A percentile compares a stretch with the other conserved stretches of the same genome.
phyloP scores from a whole-genome alignment of 2,888 invertebrate genomes.

The Noctua pronuba region DNA sequence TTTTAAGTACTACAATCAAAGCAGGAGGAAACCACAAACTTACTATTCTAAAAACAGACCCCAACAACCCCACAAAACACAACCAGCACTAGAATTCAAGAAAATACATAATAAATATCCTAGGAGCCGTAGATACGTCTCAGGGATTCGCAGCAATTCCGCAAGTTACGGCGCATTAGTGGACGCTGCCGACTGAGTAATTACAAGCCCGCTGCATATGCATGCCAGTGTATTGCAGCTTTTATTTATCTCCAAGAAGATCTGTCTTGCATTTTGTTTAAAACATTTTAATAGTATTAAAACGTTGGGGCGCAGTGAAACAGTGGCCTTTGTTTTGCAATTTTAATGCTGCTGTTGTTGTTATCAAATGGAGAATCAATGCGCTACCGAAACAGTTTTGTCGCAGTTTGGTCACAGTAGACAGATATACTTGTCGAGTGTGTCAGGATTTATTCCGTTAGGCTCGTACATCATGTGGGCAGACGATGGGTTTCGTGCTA shows the following conservation, averaged over 20 bases:
- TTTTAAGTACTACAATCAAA: background rate
- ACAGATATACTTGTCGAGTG: no score
- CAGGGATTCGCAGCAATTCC: slow-evolving; percentile 43
- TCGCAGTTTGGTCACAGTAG: no score
- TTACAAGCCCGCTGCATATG: slow-evolving; percentile 63
- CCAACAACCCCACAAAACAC: background rate
- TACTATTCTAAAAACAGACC: background rate
- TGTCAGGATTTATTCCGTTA: no score
- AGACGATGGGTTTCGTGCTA: no score
- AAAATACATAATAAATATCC: slow-evolving; percentile 55
- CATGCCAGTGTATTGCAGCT: slow-evolving; percentile 46
- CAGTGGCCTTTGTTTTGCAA: background rate
- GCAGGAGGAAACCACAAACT: background rate
- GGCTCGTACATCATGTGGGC: no score
- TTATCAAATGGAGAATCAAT: background rate
- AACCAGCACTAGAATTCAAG: slow-evolving; percentile 39
- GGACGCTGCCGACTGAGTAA: slow-evolving; percentile 58
- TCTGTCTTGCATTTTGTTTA: slow-evolving; percentile 40
- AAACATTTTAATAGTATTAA: slow-evolving; percentile 29
- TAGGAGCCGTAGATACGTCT: slow-evolving; percentile 38
- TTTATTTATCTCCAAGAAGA: slow-evolving; percentile 54
- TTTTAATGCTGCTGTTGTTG: background rate
- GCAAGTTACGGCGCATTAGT: slow-evolving; percentile 60
- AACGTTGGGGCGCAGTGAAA: background rate
- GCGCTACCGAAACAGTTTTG: background rate